Evolutionary conservation across 2,888 invertebrate genomes (phyloP).

Genomic region (Julus scandinavius): DNA sequence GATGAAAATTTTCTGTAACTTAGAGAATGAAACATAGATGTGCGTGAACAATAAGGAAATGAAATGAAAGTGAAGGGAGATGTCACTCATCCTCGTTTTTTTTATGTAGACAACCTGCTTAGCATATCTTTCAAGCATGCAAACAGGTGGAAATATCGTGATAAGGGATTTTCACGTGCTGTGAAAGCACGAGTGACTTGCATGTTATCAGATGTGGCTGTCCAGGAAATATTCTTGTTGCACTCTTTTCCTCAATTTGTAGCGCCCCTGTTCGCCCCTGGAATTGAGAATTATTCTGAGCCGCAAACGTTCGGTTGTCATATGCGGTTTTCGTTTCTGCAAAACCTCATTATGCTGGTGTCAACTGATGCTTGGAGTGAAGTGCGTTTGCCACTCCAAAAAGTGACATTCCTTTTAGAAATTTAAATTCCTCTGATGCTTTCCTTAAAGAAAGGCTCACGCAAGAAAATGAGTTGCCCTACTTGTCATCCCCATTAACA

Average conservation of each 20-base stretch:
- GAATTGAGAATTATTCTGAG: neutral
- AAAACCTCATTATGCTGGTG: neutral
- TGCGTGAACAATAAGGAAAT: neutral
- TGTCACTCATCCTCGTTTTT: neutral
- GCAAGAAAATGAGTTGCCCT: neutral
- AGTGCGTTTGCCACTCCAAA: neutral
- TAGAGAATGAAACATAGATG: neutral
- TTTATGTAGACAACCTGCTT: neutral
- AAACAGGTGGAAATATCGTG: constrained; percentile 11
- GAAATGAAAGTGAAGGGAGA: neutral
- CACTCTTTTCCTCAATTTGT: neutral
- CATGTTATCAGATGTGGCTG: neutral
- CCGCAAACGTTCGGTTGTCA: neutral
- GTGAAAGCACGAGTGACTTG: neutral
- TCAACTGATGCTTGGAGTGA: neutral
- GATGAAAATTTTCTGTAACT: neutral
- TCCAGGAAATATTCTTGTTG: neutral
- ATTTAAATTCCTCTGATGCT: neutral
- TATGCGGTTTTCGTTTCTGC: neutral
- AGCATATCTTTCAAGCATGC: neutral
- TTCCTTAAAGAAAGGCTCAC: neutral
- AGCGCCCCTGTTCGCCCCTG: neutral
- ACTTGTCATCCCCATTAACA: neutral
- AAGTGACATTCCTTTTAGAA: neutral
- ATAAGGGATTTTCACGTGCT: neutral